phyloP scores from a whole-genome alignment of 2,113 vertebrate genomes.

The Microcebus tavaratra region DNA sequence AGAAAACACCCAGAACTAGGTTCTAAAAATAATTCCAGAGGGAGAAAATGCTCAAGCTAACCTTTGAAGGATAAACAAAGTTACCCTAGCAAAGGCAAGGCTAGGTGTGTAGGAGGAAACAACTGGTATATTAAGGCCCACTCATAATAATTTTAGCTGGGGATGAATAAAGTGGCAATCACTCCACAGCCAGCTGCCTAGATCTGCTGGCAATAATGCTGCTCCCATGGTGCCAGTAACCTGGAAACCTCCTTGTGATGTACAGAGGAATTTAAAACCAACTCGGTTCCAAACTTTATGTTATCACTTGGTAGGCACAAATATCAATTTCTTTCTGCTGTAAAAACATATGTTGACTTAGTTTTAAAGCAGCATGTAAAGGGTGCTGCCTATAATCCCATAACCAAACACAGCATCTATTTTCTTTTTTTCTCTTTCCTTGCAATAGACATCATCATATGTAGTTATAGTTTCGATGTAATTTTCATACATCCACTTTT shows the following conservation, averaged over 20 bases:
- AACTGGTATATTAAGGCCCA: conserved; percentile 48
- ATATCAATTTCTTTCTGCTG: not conserved
- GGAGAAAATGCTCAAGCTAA: not conserved
- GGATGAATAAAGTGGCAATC: not conserved
- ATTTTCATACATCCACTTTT: conserved; percentile 3
- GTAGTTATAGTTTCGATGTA: not conserved
- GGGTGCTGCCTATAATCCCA: not conserved
- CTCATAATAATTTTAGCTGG: conserved; percentile 60
- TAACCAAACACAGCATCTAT: not conserved
- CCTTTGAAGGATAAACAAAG: not conserved
- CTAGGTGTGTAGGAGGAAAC: conserved; percentile 56
- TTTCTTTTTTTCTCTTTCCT: not conserved
- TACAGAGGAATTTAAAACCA: not conserved
- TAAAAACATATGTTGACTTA: not conserved
- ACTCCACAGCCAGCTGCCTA: not conserved
- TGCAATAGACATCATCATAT: not conserved
- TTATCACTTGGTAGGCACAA: not conserved
- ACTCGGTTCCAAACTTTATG: not conserved
- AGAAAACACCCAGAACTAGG: conserved; percentile 6
- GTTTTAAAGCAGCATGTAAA: not conserved
- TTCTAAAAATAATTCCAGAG: conserved; percentile 50
- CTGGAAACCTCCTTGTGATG: not conserved
- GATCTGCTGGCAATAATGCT: not conserved
- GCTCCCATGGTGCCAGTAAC: not conserved
- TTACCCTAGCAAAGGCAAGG: conserved; percentile 34